Evolutionary conservation across 2,797 vertebrate species (phyloP), one percentile per base, ranked within the genome.

Genomic region (Anomalospiza imberbis): DNA sequence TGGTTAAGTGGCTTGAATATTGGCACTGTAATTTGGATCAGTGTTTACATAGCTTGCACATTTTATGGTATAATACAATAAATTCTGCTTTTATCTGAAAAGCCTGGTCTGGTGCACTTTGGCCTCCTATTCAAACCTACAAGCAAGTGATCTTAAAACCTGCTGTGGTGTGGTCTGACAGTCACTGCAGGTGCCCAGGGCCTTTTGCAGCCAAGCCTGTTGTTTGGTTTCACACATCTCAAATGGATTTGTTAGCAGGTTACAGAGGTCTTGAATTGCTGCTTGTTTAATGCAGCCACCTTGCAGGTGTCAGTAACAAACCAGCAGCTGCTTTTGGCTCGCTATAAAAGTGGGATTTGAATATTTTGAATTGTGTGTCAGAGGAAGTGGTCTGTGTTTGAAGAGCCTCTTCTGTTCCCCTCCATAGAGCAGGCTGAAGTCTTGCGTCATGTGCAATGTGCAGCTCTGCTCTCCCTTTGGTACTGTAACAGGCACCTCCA

Each of bases 381-480:
- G 72, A 77, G 77, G 87, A 88, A 81, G 79, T 72, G 48, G 63
- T 53, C 60, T 71, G 77, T 36, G 61, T 95, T 83, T 83, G 82
- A 67, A 62, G 61, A 77, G 21, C 28, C 38, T 71, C 42, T 71
- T 71, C 32, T 65, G 34, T 67, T 83, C n/a, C 48, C 25, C 18
- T 62, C 32, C 47, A 7, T 54, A 67, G 88, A n/a, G 36, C 8
- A 2, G 85, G 55, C 78, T 78, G 58, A 60, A 78, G 36, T n/a
- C 65, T 55, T 34, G 36, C 36, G 24, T 47, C 25, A 8, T 5
- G 67, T 44, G 67, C 24, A 11, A 0, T 1, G 24, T 15, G 40
- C 53, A 38, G 9, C 38, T 80, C 5, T 3, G 11, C 65, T 85
- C 25, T 82, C 14, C 2, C 45, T 71, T 0, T 0, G 0, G 32